These are phyloP conservation scores for Drosophila monieri DNA, from an alignment of 2,888 invertebrate genomes.

Conservation along the genomic window DNA sequence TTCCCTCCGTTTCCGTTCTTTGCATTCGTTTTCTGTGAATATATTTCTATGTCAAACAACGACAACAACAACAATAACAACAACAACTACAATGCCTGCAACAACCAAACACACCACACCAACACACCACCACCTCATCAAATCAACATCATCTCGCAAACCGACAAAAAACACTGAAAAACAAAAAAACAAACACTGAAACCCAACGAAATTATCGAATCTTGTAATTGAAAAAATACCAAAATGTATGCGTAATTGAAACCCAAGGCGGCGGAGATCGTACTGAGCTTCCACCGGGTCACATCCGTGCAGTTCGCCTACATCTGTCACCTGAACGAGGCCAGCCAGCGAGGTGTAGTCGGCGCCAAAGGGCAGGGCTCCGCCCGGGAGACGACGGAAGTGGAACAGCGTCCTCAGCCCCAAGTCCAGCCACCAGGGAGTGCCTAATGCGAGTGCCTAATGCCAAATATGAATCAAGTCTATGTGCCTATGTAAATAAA, in stretches of 20 bases:
- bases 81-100: slow-evolving; percentile 62
- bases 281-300: slow-evolving; percentile 89
- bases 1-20: slow-evolving; percentile 50
- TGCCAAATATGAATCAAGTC: slow-evolving; percentile 22
- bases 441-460: slow-evolving; percentile 4
- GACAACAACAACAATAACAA: slow-evolving; percentile 35
- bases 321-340: slow-evolving; percentile 61
- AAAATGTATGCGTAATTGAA: slow-evolving; percentile 29
- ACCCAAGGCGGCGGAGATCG: slow-evolving; percentile 88
- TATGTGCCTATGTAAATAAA: slow-evolving; percentile 34
- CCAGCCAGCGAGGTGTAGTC: slow-evolving; percentile 18
- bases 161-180: slow-evolving; percentile 11
- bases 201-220: slow-evolving; percentile 10
- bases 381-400: slow-evolving; percentile 32
- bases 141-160: slow-evolving; percentile 26
- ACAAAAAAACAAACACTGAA: slow-evolving; percentile 20
- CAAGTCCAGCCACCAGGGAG: not conserved
- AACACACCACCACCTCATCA: slow-evolving; percentile 37
- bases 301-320: slow-evolving; percentile 87
- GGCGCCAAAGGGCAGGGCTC: not conserved
- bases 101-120: slow-evolving; percentile 37
- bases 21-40: slow-evolving; percentile 44
- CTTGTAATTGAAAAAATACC: slow-evolving; percentile 15
- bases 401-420: slow-evolving; percentile 14
- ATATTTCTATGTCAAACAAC: slow-evolving; percentile 49